These are phyloP conservation scores for Phoxinus dragarum DNA, from an alignment of 2,797 vertebrate species.

Conservation along the genomic window DNA sequence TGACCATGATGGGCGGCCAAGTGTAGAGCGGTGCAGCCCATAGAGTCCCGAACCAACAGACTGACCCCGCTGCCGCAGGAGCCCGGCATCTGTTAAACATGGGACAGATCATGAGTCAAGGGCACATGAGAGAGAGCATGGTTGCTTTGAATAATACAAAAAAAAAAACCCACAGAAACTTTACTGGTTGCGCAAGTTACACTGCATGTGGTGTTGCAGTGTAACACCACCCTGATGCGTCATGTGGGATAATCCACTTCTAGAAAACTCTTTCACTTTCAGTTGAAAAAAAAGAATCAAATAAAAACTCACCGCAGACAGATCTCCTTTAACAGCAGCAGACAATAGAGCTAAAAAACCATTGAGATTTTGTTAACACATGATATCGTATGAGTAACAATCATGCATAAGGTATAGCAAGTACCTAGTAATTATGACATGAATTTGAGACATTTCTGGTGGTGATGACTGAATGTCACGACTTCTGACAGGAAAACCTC, in stretches of 20 bases:
- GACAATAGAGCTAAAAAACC: constrained; percentile 72
- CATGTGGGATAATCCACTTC: background rate
- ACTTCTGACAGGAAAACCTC: background rate
- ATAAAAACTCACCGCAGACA: constrained; percentile 66
- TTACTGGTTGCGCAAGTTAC: background rate
- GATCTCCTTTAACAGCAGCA: constrained; percentile 74
- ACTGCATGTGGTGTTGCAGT: background rate
- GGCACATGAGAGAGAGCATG: background rate
- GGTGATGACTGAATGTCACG: background rate
- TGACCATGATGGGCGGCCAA: constrained; percentile 89
- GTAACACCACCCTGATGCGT: background rate
- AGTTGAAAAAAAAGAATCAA: background rate
- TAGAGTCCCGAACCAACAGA: constrained; percentile 87
- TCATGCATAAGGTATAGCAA: background rate
- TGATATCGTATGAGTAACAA: background rate
- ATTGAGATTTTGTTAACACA: background rate
- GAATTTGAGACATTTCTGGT: background rate
- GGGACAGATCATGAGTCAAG: background rate
- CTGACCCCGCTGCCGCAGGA: constrained; percentile 88
- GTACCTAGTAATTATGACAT: background rate
- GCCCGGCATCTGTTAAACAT: constrained; percentile 82
- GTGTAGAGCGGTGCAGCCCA: constrained; percentile 88
- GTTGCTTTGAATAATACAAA: background rate
- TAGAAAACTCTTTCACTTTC: background rate
- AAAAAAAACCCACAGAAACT: background rate